Conservation (phyloP, 2,113 vertebrate species). For the Pelvicachromis taeniatus region DNA sequence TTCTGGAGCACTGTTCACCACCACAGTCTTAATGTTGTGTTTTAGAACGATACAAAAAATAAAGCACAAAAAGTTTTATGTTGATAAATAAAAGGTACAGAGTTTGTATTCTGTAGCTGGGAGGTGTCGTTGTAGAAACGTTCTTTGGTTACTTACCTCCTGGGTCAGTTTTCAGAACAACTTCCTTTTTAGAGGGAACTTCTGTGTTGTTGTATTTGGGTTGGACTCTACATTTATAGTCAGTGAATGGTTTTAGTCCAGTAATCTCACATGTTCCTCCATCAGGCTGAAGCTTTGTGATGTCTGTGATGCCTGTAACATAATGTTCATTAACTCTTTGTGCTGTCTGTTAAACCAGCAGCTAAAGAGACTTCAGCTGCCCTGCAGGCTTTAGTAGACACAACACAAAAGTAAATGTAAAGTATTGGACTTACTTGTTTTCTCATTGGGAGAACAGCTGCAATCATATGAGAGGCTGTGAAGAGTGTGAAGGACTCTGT, state of each 20-base stretch:
- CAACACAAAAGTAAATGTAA: neutral
- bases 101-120: neutral
- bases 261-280: accelerated
- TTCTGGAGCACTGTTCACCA: neutral
- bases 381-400: neutral
- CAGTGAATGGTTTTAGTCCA: accelerated
- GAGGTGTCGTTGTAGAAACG: neutral
- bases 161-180: accelerated
- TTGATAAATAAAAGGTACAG: neutral
- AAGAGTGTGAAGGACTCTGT: accelerated
- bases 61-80: neutral
- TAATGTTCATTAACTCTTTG: neutral
- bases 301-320: neutral
- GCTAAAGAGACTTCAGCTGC: neutral
- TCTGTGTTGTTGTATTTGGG: accelerated
- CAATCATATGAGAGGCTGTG: neutral
- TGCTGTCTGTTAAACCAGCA: neutral
- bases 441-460: accelerated
- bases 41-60: neutral
- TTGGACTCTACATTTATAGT: accelerated
- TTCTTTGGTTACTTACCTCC: neutral
- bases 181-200: accelerated
- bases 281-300: accelerated
- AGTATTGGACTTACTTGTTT: accelerated
- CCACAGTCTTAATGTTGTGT: neutral